phyloP scores from a whole-genome alignment of 2,797 vertebrate genomes.

The Manis pentadactyla region DNA sequence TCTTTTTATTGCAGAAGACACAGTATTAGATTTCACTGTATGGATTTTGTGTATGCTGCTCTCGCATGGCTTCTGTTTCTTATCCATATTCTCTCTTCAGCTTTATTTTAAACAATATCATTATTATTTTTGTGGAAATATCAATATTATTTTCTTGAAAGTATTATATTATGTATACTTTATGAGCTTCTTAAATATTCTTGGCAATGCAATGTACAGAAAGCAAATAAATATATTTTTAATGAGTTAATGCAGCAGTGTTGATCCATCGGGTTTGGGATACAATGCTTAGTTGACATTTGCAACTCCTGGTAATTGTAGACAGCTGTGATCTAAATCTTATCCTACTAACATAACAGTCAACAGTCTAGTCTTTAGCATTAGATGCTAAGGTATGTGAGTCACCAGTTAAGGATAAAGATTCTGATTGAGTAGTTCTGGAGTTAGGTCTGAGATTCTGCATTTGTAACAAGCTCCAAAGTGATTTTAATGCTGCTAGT shows the following conservation, averaged over 20 bases:
- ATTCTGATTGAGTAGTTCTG: neutral
- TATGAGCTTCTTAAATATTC: neutral
- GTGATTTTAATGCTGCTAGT: neutral
- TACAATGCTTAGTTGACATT: neutral
- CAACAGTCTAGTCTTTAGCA: neutral
- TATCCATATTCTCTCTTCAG: neutral
- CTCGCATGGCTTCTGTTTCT: neutral
- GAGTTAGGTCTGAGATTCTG: neutral
- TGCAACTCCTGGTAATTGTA: neutral
- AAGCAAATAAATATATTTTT: neutral
- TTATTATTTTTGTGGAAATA: neutral
- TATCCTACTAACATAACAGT: neutral
- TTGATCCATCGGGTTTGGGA: neutral
- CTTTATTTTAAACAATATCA: neutral
- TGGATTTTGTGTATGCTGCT: neutral
- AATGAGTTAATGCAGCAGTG: neutral
- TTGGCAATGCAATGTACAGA: neutral
- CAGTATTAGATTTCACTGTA: neutral
- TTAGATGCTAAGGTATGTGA: neutral
- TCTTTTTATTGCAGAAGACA: neutral
- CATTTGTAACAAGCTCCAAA: neutral
- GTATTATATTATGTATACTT: neutral
- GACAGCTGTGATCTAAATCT: neutral
- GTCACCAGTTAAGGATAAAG: neutral
- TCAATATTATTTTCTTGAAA: neutral